Conservation (phyloP, 2,797 vertebrate genomes). For the Botia almorhae region DNA sequence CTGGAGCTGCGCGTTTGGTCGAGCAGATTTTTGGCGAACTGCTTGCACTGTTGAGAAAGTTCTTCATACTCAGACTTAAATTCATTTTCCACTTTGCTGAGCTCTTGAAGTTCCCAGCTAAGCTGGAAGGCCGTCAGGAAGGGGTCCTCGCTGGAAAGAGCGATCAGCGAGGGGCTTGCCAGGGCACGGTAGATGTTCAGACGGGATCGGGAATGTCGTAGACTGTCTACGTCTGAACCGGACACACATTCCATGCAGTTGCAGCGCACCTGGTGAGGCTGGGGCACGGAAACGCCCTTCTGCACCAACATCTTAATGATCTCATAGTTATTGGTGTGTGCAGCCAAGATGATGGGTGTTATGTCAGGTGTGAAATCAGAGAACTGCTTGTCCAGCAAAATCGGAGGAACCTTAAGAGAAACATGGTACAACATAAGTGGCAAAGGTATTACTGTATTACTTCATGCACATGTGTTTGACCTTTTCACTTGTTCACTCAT, state of each 20-base stretch:
- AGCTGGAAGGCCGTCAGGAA: slow-evolving; percentile 96
- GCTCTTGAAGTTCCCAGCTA: slow-evolving; percentile 97
- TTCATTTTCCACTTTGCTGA: slow-evolving; percentile 98
- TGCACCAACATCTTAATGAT: slow-evolving; percentile 97
- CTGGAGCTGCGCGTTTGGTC: slow-evolving; percentile 97
- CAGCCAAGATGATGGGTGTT: slow-evolving; percentile 95
- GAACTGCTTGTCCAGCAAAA: slow-evolving; percentile 96
- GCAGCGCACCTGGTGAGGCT: slow-evolving; percentile 95
- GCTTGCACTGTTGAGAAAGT: slow-evolving; percentile 92
- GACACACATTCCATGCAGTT: slow-evolving; percentile 97
- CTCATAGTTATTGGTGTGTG: slow-evolving; percentile 98
- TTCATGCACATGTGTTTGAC: not conserved
- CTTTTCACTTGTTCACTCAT: too few relatives aligned
- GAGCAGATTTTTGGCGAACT: slow-evolving; percentile 95
- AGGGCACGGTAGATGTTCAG: slow-evolving; percentile 97
- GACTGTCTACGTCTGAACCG: slow-evolving; percentile 94
- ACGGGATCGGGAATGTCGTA: slow-evolving; percentile 94
- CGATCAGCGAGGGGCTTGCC: slow-evolving; percentile 92
- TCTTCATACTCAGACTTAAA: slow-evolving; percentile 98
- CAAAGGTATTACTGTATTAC: not conserved
- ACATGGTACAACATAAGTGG: not conserved
- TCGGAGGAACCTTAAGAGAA: slow-evolving; percentile 88
- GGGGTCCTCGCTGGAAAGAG: slow-evolving; percentile 95
- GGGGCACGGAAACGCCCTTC: slow-evolving; percentile 93
- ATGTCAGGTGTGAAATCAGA: slow-evolving; percentile 98